Evolutionary conservation across 2,888 invertebrate genomes (phyloP).

Genomic region (Epinotia nisella): DNA sequence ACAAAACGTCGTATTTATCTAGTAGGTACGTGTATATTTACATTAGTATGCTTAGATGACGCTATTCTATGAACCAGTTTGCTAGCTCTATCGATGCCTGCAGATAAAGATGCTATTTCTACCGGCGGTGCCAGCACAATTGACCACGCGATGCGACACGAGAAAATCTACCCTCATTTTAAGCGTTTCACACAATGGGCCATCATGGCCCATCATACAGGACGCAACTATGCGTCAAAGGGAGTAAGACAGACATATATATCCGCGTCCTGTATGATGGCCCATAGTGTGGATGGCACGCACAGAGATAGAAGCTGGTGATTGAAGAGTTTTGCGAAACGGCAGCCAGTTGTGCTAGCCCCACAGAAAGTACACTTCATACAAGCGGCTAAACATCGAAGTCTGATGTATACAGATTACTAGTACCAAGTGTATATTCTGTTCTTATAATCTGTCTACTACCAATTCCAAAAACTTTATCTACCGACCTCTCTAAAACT

Average conservation of each 20-base stretch:
- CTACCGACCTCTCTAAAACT: conserved; percentile 13
- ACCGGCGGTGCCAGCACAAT: background rate
- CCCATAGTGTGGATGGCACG: too few species aligned
- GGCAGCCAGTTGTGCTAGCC: background rate
- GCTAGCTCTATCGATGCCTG: conserved; percentile 19
- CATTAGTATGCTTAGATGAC: conserved; percentile 35
- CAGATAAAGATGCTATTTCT: conserved; percentile 1
- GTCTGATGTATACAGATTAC: background rate
- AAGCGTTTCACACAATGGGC: too few species aligned
- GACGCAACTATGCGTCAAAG: too few species aligned
- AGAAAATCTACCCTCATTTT: background rate
- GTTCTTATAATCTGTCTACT: background rate
- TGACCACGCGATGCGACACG: background rate
- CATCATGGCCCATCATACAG: too few species aligned
- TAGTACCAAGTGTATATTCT: background rate
- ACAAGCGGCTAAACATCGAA: background rate
- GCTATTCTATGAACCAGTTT: conserved; percentile 22
- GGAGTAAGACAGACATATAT: too few species aligned
- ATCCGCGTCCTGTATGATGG: too few species aligned
- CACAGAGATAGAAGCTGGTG: background rate
- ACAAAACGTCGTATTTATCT: conserved; percentile 53
- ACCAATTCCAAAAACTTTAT: background rate
- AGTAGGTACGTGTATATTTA: conserved; percentile 46
- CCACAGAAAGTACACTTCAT: background rate
- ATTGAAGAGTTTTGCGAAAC: background rate